Base-by-base conservation (phyloP, 37 sponge, comb jelly and placozoan genomes). In the Haliclona indistincta region DNA sequence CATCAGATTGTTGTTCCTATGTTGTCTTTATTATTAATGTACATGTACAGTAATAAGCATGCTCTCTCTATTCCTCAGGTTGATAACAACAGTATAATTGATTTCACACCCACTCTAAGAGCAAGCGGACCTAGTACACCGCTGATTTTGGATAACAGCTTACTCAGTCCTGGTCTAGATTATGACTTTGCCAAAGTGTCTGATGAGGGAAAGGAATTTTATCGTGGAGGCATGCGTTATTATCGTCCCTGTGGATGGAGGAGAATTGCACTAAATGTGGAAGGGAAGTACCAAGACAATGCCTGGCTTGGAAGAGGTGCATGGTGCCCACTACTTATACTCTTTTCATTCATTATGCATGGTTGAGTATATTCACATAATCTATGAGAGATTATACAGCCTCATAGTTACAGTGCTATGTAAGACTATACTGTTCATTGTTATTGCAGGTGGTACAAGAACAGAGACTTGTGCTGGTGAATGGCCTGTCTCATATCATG, bases 401-500 rank as follows among this genome's bases (percentile, higher is more conserved):
- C n/a, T n/a, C n/a, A n/a, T n/a, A n/a, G n/a, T n/a, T n/a, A n/a
- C n/a, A n/a, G n/a, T n/a, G n/a, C n/a, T n/a, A n/a, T n/a, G n/a
- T 71, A 29, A 42, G 51, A 52, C 17, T 17, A 49, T 25, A 15
- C 33, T 49, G 72, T 49, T 13, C 22, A 36, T n/a, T n/a, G n/a
- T n/a, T n/a, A n/a, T n/a, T n/a, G n/a, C n/a, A 69, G 8, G 4
- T 29, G 61, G 61, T 13, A 7, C n/a, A n/a, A n/a, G n/a, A n/a
- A n/a, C n/a, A n/a, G n/a, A n/a, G n/a, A n/a, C n/a, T n/a, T 10
- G 10, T 8, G 25, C 34, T 11, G 81, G 81, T 13, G 71, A 80
- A 32, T 80, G 81, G 81, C 63, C 81, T 2, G 71, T 80, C 26
- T 70, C 61, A 20, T 80, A 80, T 47, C 81, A 80, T 35, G 81